Percentiles rank a stretch among this genome's conserved stretches.
These are phyloP conservation scores for Lissocephala sabroskyi DNA, from an alignment of 2,888 invertebrate genomes.

Conservation along the genomic window DNA sequence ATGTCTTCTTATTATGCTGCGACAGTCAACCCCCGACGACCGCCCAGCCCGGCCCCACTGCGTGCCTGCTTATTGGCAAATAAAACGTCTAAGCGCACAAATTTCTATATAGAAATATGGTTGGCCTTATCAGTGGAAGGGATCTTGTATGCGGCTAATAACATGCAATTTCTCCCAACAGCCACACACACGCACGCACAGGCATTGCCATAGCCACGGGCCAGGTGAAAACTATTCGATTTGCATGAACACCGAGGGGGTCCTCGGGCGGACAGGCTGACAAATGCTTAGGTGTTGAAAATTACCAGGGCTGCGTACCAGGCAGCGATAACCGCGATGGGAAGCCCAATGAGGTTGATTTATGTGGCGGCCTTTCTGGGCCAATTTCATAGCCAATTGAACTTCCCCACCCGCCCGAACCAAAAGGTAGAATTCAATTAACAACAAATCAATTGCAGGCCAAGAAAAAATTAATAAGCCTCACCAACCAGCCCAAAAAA, in stretches of 20 bases:
- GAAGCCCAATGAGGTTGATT: too few species aligned
- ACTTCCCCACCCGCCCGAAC: conserved; percentile 32
- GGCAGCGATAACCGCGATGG: background rate
- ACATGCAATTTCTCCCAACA: conserved; percentile 58
- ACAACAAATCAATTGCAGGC: conserved; percentile 51
- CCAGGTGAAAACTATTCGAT: conserved; percentile 61
- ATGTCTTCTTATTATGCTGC: conserved; percentile 63
- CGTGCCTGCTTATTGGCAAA: conserved; percentile 49
- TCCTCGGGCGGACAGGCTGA: conserved; percentile 18
- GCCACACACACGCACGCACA: conserved; percentile 14
- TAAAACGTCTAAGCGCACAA: conserved; percentile 57
- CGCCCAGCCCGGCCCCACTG: background rate
- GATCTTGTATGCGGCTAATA: conserved; percentile 63
- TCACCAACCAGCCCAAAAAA: conserved; percentile 37
- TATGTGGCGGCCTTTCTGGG: too few species aligned
- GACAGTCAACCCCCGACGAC: conserved; percentile 43
- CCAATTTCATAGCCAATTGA: too few species aligned
- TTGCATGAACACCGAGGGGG: conserved; percentile 54
- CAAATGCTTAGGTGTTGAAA: conserved; percentile 53
- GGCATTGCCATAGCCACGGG: conserved; percentile 1
- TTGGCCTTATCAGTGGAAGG: conserved; percentile 54
- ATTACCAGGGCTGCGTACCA: conserved; percentile 40
- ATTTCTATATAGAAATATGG: conserved; percentile 56
- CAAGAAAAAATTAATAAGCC: conserved; percentile 13
- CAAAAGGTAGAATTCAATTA: conserved; percentile 57